phyloP scores from a whole-genome alignment of 2,797 vertebrate species.

The Euphonia xanthogaster region DNA sequence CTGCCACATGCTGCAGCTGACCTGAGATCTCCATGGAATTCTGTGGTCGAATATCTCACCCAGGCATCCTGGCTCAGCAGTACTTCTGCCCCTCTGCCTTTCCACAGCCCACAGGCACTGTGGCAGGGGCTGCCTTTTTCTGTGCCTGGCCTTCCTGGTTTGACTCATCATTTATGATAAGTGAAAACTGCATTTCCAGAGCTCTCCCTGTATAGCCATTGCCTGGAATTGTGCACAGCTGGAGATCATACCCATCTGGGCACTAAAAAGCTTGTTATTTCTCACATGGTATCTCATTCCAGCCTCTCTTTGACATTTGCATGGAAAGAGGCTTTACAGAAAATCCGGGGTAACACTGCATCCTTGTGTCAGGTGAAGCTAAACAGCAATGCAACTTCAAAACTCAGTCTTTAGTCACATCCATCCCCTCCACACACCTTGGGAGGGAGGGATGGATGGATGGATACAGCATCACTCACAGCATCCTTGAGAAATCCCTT shows the following conservation, averaged over 20 bases:
- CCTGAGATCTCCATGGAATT: background rate
- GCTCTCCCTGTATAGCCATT: background rate
- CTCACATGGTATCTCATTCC: background rate
- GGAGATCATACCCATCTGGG: background rate
- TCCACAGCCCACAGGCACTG: background rate
- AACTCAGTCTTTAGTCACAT: background rate
- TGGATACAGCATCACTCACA: background rate
- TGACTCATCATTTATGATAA: background rate
- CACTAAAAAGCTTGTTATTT: background rate
- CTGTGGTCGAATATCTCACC: background rate
- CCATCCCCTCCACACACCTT: background rate
- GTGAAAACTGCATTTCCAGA: background rate
- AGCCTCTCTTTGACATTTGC: background rate
- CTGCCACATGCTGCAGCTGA: rapidly evolving
- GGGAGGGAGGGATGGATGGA: background rate
- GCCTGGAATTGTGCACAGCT: background rate
- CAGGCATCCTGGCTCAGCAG: background rate
- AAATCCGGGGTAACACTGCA: background rate
- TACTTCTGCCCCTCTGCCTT: background rate
- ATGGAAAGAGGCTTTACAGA: background rate
- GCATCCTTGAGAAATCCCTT: background rate
- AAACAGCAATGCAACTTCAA: background rate
- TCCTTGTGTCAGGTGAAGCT: background rate
- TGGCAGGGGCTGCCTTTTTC: background rate
- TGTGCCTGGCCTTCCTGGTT: background rate